Evolutionary conservation across 2,888 invertebrate genomes (phyloP).

Genomic region (Megamerina dolium): DNA sequence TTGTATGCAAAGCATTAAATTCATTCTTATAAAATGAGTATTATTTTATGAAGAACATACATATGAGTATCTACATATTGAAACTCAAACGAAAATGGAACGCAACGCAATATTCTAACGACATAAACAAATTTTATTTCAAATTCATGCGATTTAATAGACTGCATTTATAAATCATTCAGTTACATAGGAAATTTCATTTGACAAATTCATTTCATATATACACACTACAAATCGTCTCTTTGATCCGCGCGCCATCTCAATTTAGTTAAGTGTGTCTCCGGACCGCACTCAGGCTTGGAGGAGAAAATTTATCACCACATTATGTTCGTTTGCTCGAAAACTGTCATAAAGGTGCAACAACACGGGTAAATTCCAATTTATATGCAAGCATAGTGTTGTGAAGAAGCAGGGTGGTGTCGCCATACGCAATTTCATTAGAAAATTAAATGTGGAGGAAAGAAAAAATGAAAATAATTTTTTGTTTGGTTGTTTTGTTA

Average conservation of each 20-base stretch:
- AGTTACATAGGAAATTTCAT: constrained; percentile 6
- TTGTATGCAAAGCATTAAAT: too few species aligned
- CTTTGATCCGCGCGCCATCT: constrained; percentile 14
- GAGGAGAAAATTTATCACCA: constrained; percentile 42
- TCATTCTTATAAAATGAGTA: too few species aligned
- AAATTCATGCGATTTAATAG: constrained; percentile 20
- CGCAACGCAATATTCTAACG: background rate
- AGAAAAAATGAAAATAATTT: background rate
- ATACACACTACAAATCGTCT: background rate
- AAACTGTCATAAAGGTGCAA: constrained; percentile 45
- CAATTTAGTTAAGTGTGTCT: constrained; percentile 34
- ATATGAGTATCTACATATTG: too few species aligned
- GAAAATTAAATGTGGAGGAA: constrained; percentile 45
- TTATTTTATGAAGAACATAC: too few species aligned
- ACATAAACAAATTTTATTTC: constrained; percentile 8
- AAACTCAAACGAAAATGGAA: background rate
- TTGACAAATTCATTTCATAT: constrained; percentile 9
- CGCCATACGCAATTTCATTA: constrained; percentile 38
- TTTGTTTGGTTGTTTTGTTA: too few species aligned
- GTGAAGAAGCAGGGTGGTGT: too few species aligned
- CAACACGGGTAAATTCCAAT: constrained; percentile 44
- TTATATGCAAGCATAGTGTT: constrained; percentile 46
- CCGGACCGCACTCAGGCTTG: constrained; percentile 20
- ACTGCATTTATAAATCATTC: constrained; percentile 3
- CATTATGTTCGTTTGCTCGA: constrained; percentile 26